Percentiles rank a stretch among this genome's conserved stretches.
Evolutionary conservation across 2,797 vertebrate genomes (phyloP).

Genomic region (Argyrosomus regius): DNA sequence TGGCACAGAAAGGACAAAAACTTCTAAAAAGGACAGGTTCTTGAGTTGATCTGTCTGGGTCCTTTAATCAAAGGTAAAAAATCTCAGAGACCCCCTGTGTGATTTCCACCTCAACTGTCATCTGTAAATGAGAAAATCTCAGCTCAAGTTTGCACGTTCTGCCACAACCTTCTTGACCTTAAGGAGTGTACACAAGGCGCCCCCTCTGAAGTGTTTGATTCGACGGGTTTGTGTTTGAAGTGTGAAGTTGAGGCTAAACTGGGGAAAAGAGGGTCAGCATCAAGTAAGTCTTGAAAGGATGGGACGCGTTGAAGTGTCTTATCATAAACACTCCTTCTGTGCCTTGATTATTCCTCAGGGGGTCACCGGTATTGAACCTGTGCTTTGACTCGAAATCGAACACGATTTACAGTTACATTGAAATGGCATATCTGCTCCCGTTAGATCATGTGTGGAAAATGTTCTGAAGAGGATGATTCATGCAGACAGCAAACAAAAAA

Average conservation of each 20-base stretch:
- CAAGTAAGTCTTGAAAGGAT: slow-evolving; percentile 48
- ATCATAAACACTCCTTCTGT: slow-evolving; percentile 74
- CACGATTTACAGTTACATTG: slow-evolving; percentile 49
- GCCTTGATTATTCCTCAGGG: slow-evolving; percentile 52
- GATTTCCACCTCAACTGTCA: slow-evolving; percentile 32
- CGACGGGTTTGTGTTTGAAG: slow-evolving; percentile 52
- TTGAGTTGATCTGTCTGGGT: neutral
- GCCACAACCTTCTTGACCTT: slow-evolving; percentile 60
- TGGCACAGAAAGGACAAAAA: neutral
- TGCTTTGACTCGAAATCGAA: slow-evolving; percentile 52
- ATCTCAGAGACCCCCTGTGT: slow-evolving; percentile 19
- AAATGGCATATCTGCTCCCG: slow-evolving; percentile 23
- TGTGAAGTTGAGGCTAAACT: slow-evolving; percentile 50
- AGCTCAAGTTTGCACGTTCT: slow-evolving; percentile 30
- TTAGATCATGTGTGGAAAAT: slow-evolving; percentile 42
- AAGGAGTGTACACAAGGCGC: slow-evolving; percentile 23
- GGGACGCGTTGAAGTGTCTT: slow-evolving; percentile 58
- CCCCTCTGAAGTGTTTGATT: slow-evolving; percentile 56
- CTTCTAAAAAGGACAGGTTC: neutral
- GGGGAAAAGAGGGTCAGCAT: slow-evolving; percentile 43
- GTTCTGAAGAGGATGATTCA: slow-evolving; percentile 15
- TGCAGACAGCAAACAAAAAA: slow-evolving; percentile 28
- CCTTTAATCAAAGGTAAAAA: slow-evolving; percentile 28
- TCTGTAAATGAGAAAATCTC: slow-evolving; percentile 41
- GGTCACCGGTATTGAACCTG: slow-evolving; percentile 46